Base-by-base conservation (phyloP, 2,113 vertebrate genomes). In the Pollachius pollachius region DNA sequence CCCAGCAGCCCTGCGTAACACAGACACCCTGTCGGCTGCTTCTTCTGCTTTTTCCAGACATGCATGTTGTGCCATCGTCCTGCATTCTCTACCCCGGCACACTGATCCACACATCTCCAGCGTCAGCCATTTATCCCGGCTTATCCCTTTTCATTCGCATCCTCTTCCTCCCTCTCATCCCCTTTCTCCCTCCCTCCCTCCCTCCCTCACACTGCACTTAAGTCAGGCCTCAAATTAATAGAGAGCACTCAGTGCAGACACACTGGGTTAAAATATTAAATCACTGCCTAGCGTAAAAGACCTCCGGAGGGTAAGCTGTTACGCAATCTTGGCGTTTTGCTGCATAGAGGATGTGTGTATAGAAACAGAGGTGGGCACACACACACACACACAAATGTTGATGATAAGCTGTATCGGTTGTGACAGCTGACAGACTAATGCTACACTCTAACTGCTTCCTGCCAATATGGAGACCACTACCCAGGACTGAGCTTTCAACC, bases 221-320 rank as follows among this genome's bases (percentile, higher is more conserved):
- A 69, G 67, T 77, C 81, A 74, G 68, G 68, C 74, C 74, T 83
- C 84, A 90, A 90, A 91, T 91, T 84, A 90, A 91, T 90, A 90
- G 83, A 83, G 76, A 81, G 75, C 71, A 83, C 76, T 88, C 80
- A 79, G 78, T 71, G 71, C 71, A 68, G 69, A 75, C 77, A 70
- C 79, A 80, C 79, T 77, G 74, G 54, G 63, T 58, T 83, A 84
- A 79, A 48, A 65, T 61, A 85, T 79, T 89, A 82, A 84, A 89
- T 89, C 83, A 81, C 64, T 0, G 67, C 64, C 73, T 70, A 61
- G 69, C 71, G 71, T 60, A 80, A 70, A 79, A 52, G 62, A 78
- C 67, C 79, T 80, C 75, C 62, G 77, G 83, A 83, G 80, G 74
- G 13, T 15, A 30, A 3, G 41, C 41, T 48, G 62, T 6, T 16